Evolutionary conservation across 64 coral and sea anemone species (phyloP), one percentile per base, ranked within the genome.

Genomic region (Acropora yongei): DNA sequence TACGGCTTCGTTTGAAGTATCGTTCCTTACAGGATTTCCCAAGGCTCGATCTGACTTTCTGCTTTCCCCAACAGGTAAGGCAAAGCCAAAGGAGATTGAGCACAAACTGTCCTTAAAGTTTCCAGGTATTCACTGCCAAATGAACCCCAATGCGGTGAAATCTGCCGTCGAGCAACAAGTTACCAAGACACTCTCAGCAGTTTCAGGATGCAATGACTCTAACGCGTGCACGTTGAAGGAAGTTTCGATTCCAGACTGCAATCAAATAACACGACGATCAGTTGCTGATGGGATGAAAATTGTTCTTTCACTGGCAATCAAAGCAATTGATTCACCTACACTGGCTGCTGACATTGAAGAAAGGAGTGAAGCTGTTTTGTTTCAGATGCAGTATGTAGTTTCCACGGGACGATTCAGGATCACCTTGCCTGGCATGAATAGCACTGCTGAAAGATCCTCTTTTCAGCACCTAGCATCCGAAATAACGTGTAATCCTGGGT

Each of bases 361-460:
- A n/a, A 90, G 14, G 48, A 78, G 75, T 49, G 88, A 90, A 79
- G 77, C 88, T 1, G 75, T 90, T 1, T 16, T 90, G 88, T 90
- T 90, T 71, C 77, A 90, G 45, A 50, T 81, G 65, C 57, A 80
- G 60, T 90, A 90, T 53, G 68, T 41, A 8, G 68, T 90, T 1
- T 57, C 77, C 18, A 90, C 61, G 41, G 88, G 88, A 53, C 66
- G 74, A 6, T 90, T 90, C 18, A 41, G 3, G 39, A 68, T 90
- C n/a, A 13, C 7, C 6, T 1, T 82, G n/a, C 9, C 41, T 90
- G 78, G 65, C 40, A 68, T 57, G 51, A 90, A 82, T 65, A 82
- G 68, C 47, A 82, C 78, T 43, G 89, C 89, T 12, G 80, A 90
- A 4, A 57, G 30, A 57, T 74, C 89, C 16, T 90, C 89, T 40